Evolutionary conservation across 2,113 vertebrate species (phyloP).

Genomic region (Empidonax traillii): DNA sequence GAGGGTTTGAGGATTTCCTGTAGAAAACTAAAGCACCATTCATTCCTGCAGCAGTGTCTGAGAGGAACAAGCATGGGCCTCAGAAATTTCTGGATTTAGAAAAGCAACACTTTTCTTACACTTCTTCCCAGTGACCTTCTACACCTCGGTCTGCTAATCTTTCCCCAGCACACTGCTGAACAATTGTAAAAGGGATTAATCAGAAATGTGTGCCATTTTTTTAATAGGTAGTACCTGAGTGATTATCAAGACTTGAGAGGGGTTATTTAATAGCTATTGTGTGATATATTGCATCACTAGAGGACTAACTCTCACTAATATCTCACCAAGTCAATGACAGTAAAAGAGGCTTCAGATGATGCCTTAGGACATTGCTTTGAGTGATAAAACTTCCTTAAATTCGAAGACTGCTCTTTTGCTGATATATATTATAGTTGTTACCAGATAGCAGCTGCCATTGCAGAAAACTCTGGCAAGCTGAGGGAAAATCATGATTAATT

Average conservation of each 20-base stretch:
- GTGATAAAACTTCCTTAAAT: background rate
- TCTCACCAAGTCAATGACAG: background rate
- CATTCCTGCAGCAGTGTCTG: constrained; percentile 43
- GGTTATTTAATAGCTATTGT: background rate
- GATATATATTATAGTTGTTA: background rate
- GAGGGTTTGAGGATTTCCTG: constrained; percentile 71
- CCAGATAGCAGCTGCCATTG: constrained; percentile 18
- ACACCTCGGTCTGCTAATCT: background rate
- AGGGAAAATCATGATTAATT: constrained; percentile 6
- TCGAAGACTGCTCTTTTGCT: background rate
- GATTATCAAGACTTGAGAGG: background rate
- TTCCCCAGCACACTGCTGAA: background rate
- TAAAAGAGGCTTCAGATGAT: background rate
- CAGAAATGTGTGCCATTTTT: background rate
- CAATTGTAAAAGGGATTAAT: background rate
- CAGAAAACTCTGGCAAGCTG: background rate
- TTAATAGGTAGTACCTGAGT: background rate
- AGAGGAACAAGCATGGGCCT: background rate
- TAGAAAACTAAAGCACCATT: constrained; percentile 66
- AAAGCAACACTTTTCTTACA: background rate
- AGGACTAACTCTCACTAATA: background rate
- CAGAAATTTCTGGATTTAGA: background rate
- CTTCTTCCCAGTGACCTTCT: background rate
- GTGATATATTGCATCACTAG: background rate
- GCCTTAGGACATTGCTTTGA: background rate